A percentile compares a stretch with the other conserved stretches of the same genome.
Evolutionary conservation across 2,888 invertebrate species (phyloP).

Genomic region (Automeris io): DNA sequence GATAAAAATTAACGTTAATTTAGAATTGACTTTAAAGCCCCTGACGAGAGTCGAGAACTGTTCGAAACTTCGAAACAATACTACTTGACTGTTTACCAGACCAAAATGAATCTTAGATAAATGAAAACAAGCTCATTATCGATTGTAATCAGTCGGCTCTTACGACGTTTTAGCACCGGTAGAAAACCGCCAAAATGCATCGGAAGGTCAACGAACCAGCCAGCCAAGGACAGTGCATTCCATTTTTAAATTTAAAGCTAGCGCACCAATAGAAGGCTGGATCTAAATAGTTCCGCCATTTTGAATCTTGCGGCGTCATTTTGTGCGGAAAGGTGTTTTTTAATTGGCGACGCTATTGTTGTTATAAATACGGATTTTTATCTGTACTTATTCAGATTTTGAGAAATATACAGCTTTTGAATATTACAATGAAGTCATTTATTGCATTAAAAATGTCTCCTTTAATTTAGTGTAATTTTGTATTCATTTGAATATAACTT

Average conservation of each 20-base stretch:
- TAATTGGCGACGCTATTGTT: no score
- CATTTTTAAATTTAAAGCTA: conserved; percentile 74
- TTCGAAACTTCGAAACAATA: conserved; percentile 30
- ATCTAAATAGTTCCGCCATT: conserved; percentile 74
- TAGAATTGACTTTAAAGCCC: conserved; percentile 38
- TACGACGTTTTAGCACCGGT: conserved; percentile 42
- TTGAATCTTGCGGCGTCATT: conserved; percentile 67
- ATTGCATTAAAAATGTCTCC: no score
- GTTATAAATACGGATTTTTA: no score
- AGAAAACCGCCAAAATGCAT: conserved; percentile 73
- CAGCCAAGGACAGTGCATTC: conserved; percentile 76
- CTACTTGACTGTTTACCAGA: conserved; percentile 22
- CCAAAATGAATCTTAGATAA: conserved; percentile 33
- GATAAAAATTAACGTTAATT: conserved; percentile 13
- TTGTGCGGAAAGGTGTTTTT: conserved; percentile 56
- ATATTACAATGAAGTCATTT: no score
- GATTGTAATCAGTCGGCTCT: conserved; percentile 24
- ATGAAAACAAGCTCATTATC: conserved; percentile 33
- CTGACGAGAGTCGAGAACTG: conserved; percentile 37
- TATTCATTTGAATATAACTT: no score
- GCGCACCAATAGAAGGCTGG: conserved; percentile 72
- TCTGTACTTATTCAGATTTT: no score
- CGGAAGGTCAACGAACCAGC: conserved; percentile 71
- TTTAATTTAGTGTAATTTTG: no score
- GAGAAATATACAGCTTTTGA: no score